A percentile compares a stretch with the other conserved stretches of the same genome.
Conservation (phyloP, 1,140 invertebrate genomes). For the Drosophila virilis region DNA sequence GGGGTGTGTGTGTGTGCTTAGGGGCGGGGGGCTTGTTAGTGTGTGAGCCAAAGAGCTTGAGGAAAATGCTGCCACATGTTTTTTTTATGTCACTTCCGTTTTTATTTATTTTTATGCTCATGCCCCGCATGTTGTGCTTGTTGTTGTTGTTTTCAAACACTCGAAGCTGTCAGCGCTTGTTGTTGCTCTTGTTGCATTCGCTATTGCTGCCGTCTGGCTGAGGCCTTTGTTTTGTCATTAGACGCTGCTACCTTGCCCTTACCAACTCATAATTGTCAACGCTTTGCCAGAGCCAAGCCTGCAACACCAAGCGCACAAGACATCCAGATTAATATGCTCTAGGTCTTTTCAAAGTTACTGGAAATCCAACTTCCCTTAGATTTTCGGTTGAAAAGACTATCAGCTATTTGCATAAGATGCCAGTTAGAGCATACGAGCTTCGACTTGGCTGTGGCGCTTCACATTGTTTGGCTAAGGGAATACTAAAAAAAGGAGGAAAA, state of each 20-base stretch:
- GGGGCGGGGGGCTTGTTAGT: constrained; percentile 1
- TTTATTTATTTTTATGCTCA: constrained; percentile 72
- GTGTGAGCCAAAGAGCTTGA: constrained; percentile 7
- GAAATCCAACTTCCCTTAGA: too few species aligned
- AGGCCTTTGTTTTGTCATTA: constrained; percentile 70
- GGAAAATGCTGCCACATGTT: constrained; percentile 77
- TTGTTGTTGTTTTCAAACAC: constrained; percentile 13
- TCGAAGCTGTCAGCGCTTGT: constrained; percentile 29
- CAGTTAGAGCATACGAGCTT: constrained; percentile 1
- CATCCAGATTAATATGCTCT: not conserved
- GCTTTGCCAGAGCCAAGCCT: not conserved
- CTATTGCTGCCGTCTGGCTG: constrained; percentile 53
- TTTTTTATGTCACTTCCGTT: constrained; percentile 79
- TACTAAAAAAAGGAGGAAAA: constrained; percentile 3
- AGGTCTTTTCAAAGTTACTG: too few species aligned
- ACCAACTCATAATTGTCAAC: constrained; percentile 58
- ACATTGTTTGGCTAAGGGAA: constrained; percentile 1
- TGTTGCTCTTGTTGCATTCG: constrained; percentile 26
- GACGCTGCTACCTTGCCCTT: constrained; percentile 9
- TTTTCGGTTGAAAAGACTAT: too few species aligned
- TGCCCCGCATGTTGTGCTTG: constrained; percentile 3
- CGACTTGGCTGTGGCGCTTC: not conserved
- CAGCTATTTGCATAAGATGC: too few species aligned
- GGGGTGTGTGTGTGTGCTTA: constrained; percentile 6
- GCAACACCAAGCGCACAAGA: not conserved